Evolutionary conservation across 2,797 vertebrate genomes (phyloP).

Genomic region (Aulostomus chinensis): DNA sequence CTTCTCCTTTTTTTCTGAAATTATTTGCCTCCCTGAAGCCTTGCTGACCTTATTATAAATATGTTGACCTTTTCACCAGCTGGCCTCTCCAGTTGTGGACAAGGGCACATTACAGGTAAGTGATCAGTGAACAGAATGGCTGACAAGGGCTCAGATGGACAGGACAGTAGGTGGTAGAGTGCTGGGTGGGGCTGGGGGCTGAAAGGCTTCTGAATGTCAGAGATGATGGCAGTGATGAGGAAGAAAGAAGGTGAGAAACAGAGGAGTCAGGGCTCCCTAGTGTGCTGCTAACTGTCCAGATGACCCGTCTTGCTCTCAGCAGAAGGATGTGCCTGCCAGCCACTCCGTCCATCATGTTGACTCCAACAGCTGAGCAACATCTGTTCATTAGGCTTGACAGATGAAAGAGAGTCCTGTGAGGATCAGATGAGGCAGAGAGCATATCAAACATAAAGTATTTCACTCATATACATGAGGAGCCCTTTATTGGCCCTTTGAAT

Average conservation of each 20-base stretch:
- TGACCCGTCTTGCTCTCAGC: conserved; percentile 69
- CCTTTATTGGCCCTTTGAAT: conserved; percentile 7
- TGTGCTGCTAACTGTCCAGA: conserved; percentile 63
- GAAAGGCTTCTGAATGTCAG: conserved; percentile 64
- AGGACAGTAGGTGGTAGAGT: conserved; percentile 54
- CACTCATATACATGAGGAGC: conserved; percentile 33
- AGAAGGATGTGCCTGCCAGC: conserved; percentile 75
- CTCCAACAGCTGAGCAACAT: conserved; percentile 82
- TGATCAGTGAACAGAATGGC: conserved; percentile 74
- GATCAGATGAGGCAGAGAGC: conserved; percentile 36
- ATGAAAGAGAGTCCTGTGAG: conserved; percentile 71
- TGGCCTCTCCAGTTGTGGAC: conserved; percentile 53
- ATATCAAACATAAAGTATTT: conserved; percentile 48
- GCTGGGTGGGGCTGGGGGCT: conserved; percentile 25
- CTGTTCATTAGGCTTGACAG: conserved; percentile 85
- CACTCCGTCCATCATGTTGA: conserved; percentile 78
- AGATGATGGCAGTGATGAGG: conserved; percentile 37
- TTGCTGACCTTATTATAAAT: conserved; percentile 74
- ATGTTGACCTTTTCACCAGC: conserved; percentile 72
- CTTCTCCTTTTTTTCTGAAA: conserved; percentile 3
- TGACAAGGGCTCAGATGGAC: conserved; percentile 73
- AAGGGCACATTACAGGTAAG: conserved; percentile 70
- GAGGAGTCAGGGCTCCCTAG: conserved; percentile 52
- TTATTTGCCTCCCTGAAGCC: conserved; percentile 28
- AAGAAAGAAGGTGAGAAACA: conserved; percentile 50